Conservation (phyloP, 2,113 vertebrate genomes). For the Bothrops jararaca region DNA sequence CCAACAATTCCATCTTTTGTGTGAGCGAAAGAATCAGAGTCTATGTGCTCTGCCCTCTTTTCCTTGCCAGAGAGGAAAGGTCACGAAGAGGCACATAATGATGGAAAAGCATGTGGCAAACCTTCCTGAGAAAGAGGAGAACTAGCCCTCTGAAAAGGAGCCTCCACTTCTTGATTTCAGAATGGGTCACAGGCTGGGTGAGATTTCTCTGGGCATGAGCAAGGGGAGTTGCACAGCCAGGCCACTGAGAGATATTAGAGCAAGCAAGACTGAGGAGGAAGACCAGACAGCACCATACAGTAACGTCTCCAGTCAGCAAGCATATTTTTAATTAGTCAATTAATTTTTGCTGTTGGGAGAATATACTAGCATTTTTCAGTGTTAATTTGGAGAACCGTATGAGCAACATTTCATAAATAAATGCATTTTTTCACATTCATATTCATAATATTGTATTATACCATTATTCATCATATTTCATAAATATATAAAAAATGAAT, state of each 20-base stretch:
- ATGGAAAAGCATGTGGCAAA: conserved; percentile 63
- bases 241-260: too few species aligned
- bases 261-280: not conserved
- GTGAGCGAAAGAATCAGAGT: conserved; percentile 64
- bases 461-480: not conserved
- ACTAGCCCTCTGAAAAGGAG: conserved; percentile 12
- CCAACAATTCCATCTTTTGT: conserved; percentile 78
- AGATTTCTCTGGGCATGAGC: not conserved
- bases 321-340: not conserved
- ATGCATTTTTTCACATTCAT: not conserved
- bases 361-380: not conserved
- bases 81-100: conserved; percentile 63
- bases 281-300: not conserved
- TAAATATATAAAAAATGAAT: not conserved
- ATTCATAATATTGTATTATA: not conserved
- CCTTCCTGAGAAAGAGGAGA: conserved; percentile 9
- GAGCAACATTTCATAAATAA: not conserved
- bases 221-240: not conserved
- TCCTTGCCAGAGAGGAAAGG: conserved; percentile 68
- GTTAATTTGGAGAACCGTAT: not conserved
- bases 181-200: not conserved
- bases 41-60: conserved; percentile 62
- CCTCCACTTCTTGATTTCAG: not conserved
- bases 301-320: not conserved
- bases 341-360: not conserved